Percentiles rank a stretch among this genome's conserved stretches.
These are phyloP conservation scores for Pseudolaguvia tuberculata DNA, from an alignment of 2,113 vertebrate species.

Conservation along the genomic window DNA sequence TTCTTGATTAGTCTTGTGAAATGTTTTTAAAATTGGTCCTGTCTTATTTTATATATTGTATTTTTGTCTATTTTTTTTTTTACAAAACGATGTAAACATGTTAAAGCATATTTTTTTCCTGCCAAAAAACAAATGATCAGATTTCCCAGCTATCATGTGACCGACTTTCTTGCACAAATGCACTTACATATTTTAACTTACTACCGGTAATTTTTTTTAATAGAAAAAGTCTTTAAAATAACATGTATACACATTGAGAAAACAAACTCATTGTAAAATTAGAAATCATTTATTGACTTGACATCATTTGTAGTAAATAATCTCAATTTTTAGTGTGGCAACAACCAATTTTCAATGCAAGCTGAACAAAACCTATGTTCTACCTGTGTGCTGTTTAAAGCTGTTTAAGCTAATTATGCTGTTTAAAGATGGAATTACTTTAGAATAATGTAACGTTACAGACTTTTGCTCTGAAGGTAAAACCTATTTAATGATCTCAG, in stretches of 20 bases:
- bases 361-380: constrained; percentile 4
- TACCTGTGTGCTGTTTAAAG: constrained; percentile 9
- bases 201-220: not conserved
- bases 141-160: not conserved
- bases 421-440: not conserved
- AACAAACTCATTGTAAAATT: not conserved
- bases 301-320: not conserved
- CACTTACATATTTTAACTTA: not conserved
- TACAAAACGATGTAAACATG: not conserved
- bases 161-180: not conserved
- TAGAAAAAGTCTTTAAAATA: not conserved
- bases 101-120: not conserved
- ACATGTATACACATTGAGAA: not conserved
- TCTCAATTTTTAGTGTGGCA: not conserved
- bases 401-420: not conserved
- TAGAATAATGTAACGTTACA: not conserved
- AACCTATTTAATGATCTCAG: not conserved
- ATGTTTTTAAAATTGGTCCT: not conserved
- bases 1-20: not conserved
- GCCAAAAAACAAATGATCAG: not conserved
- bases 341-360: constrained; percentile 8
- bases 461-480: not conserved
- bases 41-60: not conserved
- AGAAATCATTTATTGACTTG: not conserved
- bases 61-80: not conserved